Conservation (phyloP, 2,113 vertebrate genomes). For the Silurus meridionalis region DNA sequence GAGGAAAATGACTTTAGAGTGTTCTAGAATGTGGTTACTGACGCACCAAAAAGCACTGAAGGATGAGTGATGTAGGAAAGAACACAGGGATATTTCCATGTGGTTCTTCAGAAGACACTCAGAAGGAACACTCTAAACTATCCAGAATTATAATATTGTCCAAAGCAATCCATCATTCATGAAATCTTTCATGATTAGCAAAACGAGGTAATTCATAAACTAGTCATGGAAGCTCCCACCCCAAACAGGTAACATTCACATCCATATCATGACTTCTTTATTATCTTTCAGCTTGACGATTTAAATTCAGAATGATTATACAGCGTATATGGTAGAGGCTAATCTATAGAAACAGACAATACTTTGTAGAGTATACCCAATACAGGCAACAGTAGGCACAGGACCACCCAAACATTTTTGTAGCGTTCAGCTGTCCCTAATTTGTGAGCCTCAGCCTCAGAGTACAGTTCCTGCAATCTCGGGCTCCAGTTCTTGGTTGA, state of each 20-base stretch:
- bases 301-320: not conserved
- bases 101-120: not conserved
- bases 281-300: not conserved
- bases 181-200: not conserved
- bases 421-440: not conserved
- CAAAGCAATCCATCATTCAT: not conserved
- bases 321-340: not conserved
- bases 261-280: not conserved
- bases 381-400: not conserved
- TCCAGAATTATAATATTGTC: not conserved
- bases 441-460: not conserved
- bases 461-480: not conserved
- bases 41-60: not conserved
- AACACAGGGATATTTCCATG: not conserved
- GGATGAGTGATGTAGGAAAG: not conserved
- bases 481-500: not conserved
- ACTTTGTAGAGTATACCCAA: not conserved
- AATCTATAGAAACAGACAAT: not conserved
- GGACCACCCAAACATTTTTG: not conserved
- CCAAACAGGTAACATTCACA: not conserved
- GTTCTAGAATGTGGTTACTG: no score
- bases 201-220: not conserved
- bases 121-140: not conserved
- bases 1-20: conserved; percentile 1
- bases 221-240: not conserved